Evolutionary conservation across 2,797 vertebrate genomes (phyloP).

Genomic region (Enteromius thamalakanensis): DNA sequence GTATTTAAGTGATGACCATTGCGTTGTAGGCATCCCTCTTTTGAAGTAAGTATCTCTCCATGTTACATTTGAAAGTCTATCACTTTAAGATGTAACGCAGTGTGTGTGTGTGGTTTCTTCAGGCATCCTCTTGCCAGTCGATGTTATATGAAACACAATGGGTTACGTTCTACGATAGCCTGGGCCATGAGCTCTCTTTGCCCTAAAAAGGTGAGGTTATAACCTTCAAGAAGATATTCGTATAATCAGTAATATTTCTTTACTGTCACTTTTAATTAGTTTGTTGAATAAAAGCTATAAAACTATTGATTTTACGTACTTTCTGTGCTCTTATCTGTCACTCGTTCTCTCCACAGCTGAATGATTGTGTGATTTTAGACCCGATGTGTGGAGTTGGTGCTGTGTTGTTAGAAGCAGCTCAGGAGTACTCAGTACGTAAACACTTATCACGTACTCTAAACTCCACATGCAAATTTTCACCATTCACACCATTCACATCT

Average conservation of each 20-base stretch:
- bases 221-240: neutral
- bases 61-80: neutral
- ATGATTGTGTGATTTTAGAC: conserved; percentile 84
- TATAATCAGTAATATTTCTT: no score
- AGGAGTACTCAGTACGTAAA: conserved; percentile 85
- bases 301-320: neutral
- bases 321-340: neutral
- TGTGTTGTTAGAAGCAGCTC: conserved; percentile 89
- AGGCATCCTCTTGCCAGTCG: conserved; percentile 88
- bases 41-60: conserved; percentile 78
- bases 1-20: conserved; percentile 84
- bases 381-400: conserved; percentile 96
- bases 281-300: neutral
- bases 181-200: conserved; percentile 91
- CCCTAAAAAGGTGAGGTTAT: conserved; percentile 80
- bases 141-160: conserved; percentile 84
- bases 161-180: conserved; percentile 87
- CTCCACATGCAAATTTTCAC: neutral
- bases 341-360: conserved; percentile 65
- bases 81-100: conserved; percentile 14
- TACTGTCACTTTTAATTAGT: neutral
- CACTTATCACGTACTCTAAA: conserved; percentile 11
- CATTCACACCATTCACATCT: neutral
- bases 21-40: conserved; percentile 86
- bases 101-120: conserved; percentile 44